Evolutionary conservation across 2,888 invertebrate genomes (phyloP).

Genomic region (Synergus umbraculus): DNA sequence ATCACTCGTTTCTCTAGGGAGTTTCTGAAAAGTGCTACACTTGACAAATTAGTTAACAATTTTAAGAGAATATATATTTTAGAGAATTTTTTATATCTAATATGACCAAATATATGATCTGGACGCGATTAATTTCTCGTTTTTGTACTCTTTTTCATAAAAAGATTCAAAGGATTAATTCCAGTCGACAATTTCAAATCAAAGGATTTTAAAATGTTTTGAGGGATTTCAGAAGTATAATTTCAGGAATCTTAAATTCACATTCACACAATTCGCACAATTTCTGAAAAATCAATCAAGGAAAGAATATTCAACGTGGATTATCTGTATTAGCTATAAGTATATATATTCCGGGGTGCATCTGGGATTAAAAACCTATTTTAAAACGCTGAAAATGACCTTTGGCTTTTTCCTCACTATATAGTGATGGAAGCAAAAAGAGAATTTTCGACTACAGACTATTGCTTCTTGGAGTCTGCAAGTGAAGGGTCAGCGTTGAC

Average conservation of each 20-base stretch:
- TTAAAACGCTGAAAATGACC: not conserved
- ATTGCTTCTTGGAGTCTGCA: not conserved
- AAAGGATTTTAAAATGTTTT: no score
- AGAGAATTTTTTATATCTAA: not conserved
- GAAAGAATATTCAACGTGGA: not conserved
- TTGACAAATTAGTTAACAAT: not conserved
- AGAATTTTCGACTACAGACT: conserved; percentile 3
- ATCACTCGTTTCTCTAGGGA: not conserved
- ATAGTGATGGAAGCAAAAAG: not conserved
- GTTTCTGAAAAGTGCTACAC: not conserved
- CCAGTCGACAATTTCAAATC: no score
- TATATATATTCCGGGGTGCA: not conserved
- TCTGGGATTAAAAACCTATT: not conserved
- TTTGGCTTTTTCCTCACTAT: not conserved
- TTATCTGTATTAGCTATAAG: not conserved
- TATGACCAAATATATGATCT: no score
- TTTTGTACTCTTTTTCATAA: no score
- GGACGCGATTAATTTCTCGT: no score
- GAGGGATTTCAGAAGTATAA: no score
- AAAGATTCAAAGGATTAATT: no score
- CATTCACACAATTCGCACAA: no score
- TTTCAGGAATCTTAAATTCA: no score
- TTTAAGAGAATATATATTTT: not conserved
- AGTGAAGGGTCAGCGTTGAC: conserved; percentile 44
- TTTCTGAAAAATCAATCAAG: no score